These are phyloP conservation scores for Nothocercus nigrocapillus DNA, from an alignment of 2,113 vertebrate genomes.

Conservation along the genomic window DNA sequence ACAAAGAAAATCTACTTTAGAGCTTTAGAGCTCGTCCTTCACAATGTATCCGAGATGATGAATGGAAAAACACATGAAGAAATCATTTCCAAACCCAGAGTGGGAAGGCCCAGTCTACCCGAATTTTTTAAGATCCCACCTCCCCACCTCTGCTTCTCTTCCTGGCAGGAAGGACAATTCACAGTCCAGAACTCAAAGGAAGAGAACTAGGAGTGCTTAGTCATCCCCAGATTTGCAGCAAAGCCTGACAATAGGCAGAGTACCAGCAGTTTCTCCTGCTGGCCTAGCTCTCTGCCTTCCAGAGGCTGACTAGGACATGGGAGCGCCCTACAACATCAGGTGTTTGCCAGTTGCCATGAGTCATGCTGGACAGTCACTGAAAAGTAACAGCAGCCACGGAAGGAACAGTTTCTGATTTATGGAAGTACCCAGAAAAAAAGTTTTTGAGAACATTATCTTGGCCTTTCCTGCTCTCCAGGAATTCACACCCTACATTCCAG, in stretches of 20 bases:
- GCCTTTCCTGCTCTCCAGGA: not conserved
- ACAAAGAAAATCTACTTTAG: not conserved
- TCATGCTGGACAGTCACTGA: not conserved
- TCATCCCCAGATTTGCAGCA: not conserved
- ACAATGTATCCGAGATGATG: not conserved
- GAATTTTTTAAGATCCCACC: not conserved
- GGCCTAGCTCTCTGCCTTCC: not conserved
- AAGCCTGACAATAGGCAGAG: not conserved
- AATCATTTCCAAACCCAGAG: not conserved
- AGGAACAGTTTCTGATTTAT: not conserved
- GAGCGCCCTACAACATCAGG: not conserved
- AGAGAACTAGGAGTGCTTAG: not conserved
- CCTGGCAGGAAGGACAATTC: not conserved
- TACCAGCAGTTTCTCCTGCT: not conserved
- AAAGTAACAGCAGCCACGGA: not conserved
- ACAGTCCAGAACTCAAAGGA: not conserved
- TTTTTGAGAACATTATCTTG: not conserved
- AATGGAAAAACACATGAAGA: not conserved
- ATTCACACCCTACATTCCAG: not conserved
- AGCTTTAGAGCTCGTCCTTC: not conserved
- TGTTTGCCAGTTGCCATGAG: not conserved
- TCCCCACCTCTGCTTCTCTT: not conserved
- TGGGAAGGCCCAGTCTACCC: not conserved
- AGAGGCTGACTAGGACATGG: not conserved
- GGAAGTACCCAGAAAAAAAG: not conserved